A percentile compares a stretch with the other conserved stretches of the same genome.
Conservation (phyloP, 2,888 invertebrate species). For the Epistrophella euchroma region DNA sequence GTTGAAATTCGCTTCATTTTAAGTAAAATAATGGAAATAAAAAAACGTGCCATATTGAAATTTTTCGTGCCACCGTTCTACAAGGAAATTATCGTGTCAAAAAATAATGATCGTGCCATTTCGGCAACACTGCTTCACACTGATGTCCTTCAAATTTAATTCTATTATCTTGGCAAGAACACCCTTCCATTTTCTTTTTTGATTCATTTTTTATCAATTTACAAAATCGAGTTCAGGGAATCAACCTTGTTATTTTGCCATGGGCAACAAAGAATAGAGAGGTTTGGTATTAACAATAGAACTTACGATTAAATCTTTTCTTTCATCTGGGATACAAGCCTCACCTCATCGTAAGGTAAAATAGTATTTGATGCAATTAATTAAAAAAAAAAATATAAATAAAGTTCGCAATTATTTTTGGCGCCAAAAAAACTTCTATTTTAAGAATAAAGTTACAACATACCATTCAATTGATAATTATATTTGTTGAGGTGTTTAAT, state of each 20-base stretch:
- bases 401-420: constrained; percentile 4
- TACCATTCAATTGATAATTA: background rate
- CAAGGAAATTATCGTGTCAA: too few species aligned
- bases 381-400: background rate
- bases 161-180: constrained; percentile 18
- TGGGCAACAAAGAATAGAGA: constrained; percentile 16
- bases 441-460: background rate
- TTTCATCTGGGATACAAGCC: background rate
- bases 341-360: background rate
- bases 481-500: constrained; percentile 4
- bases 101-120: too few species aligned
- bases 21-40: too few species aligned
- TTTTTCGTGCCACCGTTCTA: too few species aligned
- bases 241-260: constrained; percentile 43
- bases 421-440: constrained; percentile 18
- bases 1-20: too few species aligned
- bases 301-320: background rate
- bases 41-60: too few species aligned
- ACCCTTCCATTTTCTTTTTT: background rate
- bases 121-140: too few species aligned
- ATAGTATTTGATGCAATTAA: background rate
- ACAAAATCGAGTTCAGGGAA: constrained; percentile 66
- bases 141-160: constrained; percentile 25
- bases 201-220: constrained; percentile 39
- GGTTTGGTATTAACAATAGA: constrained; percentile 3